Evolutionary conservation across 2,113 vertebrate genomes (phyloP), one percentile per base, ranked within the genome.

Genomic region (Rutilus rutilus): DNA sequence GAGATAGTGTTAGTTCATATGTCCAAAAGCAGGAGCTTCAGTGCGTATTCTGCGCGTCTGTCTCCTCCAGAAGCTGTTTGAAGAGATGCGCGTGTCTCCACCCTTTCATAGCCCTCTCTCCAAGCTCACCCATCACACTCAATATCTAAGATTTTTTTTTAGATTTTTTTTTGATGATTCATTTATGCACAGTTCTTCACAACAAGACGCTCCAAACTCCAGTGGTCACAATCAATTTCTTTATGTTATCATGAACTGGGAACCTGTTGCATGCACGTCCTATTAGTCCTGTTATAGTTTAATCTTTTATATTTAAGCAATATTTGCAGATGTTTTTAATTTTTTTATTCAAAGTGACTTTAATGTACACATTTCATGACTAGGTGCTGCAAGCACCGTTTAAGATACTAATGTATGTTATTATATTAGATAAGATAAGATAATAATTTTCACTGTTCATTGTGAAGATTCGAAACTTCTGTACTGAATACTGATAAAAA

Each of bases 81-180:
- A 79, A 83, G 45, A 83, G 47, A 57, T 67, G 27, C 36, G 42
- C 5, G 47, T 69, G 50, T 83, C 82, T 73, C 82, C 67, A 57
- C 67, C 82, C 67, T 73, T 82, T 54, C 27, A 30, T 25, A 64
- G 30, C n/a, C 14, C 42, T 15, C 27, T 71, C 47, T 69, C 78
- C 42, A 65, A 10, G 30, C 47, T 71, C 39, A 71, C 5, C 14
- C 39, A 25, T 83, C 50, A n/a, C 67, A 6, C 21, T 39, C 50
- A 39, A 45, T 9, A 67, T 81, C 14, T 9, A 25, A 65, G 17
- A 42, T 10, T 42, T 42, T 8, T 42, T 42, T 1, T 7, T 42
- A 1, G 1, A 45, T 25, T 33, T 33, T 33, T 33, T 33, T 33
- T 33, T 33, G 10, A 64, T 39, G 23, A 64, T 17, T 19, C 19